A percentile compares a stretch with the other conserved stretches of the same genome.
phyloP scores from a whole-genome alignment of 2,797 vertebrate genomes.

The Lagocephalus sceleratus region DNA sequence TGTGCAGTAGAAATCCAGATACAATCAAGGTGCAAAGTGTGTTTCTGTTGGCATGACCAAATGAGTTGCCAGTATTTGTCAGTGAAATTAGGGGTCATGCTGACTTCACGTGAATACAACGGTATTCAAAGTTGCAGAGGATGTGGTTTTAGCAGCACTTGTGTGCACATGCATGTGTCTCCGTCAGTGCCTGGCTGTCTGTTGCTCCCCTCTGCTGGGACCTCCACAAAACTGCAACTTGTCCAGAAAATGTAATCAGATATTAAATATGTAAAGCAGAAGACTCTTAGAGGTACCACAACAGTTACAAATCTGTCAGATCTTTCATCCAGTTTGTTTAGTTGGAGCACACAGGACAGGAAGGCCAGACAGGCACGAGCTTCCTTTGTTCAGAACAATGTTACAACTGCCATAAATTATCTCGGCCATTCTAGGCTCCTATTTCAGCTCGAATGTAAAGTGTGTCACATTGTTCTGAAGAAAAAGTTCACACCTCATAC shows the following conservation, averaged over 20 bases:
- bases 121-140: conserved; percentile 2
- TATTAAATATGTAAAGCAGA: too few relatives aligned
- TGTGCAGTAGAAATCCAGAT: neutral
- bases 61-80: conserved; percentile 25
- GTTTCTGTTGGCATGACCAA: conserved; percentile 13
- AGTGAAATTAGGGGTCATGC: conserved; percentile 38
- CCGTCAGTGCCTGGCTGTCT: conserved; percentile 24
- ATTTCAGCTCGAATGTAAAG: neutral
- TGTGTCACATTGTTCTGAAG: neutral
- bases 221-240: conserved; percentile 54
- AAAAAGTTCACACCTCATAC: conserved; percentile 18
- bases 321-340: conserved; percentile 6
- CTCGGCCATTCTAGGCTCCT: too few relatives aligned
- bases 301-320: neutral
- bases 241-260: neutral
- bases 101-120: conserved; percentile 12
- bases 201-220: conserved; percentile 75
- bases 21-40: neutral
- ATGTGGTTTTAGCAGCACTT: neutral
- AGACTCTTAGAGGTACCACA: neutral
- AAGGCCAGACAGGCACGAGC: neutral
- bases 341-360: conserved; percentile 1
- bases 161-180: neutral
- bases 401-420: neutral
- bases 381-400: conserved; percentile 8